Conservation (phyloP, 2,888 invertebrate genomes). For the Pasiphila rectangulata region DNA sequence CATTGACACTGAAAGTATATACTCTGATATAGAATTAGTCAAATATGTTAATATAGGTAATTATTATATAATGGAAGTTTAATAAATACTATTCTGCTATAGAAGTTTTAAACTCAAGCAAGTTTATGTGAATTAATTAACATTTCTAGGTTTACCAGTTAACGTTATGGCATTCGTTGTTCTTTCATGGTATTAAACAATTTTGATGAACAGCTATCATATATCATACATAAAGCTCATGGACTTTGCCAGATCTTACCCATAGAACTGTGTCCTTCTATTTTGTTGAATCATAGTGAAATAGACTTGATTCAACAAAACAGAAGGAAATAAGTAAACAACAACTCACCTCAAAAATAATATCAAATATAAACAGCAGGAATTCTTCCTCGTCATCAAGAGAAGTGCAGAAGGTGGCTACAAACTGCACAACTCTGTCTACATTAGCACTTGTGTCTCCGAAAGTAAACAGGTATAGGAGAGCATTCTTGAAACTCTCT, state of each 20-base stretch:
- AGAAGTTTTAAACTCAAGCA: too few species aligned
- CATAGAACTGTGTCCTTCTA: not conserved
- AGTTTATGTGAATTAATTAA: too few species aligned
- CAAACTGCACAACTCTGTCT: conserved; percentile 85
- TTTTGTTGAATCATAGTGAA: not conserved
- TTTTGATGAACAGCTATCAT: too few species aligned
- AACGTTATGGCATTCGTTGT: too few species aligned
- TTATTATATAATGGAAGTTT: too few species aligned
- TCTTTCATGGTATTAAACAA: too few species aligned
- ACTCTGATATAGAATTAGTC: too few species aligned
- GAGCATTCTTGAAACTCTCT: conserved; percentile 82
- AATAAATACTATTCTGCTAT: too few species aligned
- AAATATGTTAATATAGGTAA: too few species aligned
- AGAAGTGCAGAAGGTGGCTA: conserved; percentile 85
- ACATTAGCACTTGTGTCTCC: conserved; percentile 85
- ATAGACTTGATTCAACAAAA: not conserved
- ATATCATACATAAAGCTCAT: too few species aligned
- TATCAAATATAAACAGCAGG: conserved; percentile 81
- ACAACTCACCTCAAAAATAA: conserved; percentile 80
- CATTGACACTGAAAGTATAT: conserved; percentile 63
- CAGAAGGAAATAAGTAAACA: not conserved
- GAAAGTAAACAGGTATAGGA: conserved; percentile 83
- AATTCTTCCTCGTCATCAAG: conserved; percentile 81
- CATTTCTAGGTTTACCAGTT: too few species aligned
- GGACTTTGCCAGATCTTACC: not conserved